Percentiles rank a stretch among this genome's conserved stretches.
phyloP scores from a whole-genome alignment of 2,113 vertebrate genomes.

The Caranx ignobilis region DNA sequence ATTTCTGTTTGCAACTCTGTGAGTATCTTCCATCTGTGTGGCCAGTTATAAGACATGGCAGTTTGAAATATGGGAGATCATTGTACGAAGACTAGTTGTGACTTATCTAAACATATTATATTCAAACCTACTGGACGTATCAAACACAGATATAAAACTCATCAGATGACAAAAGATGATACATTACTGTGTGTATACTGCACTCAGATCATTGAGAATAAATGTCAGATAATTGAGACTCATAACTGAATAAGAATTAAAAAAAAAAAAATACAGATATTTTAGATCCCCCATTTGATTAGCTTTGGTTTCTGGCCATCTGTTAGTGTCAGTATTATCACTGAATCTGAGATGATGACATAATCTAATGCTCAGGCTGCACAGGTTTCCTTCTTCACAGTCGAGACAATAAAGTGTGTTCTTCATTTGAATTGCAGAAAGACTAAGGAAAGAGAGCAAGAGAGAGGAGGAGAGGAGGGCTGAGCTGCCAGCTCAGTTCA shows the following conservation, averaged over 20 bases:
- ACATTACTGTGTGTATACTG: not conserved
- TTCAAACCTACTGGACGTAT: not conserved
- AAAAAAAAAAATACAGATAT: not conserved
- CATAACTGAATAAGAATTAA: no score
- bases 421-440: slow-evolving; percentile 41
- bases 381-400: slow-evolving; percentile 38
- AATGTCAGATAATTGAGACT: not conserved
- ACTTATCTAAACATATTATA: not conserved
- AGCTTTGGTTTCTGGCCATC: slow-evolving; percentile 12
- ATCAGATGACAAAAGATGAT: not conserved
- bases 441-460: slow-evolving; percentile 8
- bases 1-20: no score
- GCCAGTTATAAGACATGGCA: no score
- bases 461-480: slow-evolving; percentile 19
- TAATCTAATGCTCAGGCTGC: slow-evolving; percentile 12
- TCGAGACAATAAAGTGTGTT: slow-evolving; percentile 33
- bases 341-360: slow-evolving; percentile 16
- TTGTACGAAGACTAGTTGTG: not conserved
- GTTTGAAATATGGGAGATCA: not conserved
- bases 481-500: slow-evolving; percentile 63
- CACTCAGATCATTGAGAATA: not conserved
- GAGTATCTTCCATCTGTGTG: no score
- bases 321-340: slow-evolving; percentile 6
- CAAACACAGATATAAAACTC: not conserved
- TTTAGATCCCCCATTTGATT: not conserved